Evolutionary conservation across 2,113 vertebrate species (phyloP).

Genomic region (Micronycteris hirsuta): DNA sequence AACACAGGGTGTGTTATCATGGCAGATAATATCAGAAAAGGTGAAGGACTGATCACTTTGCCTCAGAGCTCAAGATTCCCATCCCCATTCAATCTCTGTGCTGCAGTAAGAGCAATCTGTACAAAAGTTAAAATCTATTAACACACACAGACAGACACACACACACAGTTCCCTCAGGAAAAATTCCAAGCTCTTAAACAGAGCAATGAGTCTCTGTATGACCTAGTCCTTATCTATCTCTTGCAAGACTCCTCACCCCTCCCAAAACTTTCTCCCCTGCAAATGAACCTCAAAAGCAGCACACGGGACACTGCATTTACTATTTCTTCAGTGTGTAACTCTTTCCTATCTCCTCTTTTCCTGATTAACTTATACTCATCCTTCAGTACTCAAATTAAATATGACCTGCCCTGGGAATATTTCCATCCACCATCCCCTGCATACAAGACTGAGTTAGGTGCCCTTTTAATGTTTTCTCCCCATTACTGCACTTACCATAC

Average conservation of each 20-base stretch:
- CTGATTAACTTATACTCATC: background rate
- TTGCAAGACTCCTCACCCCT: background rate
- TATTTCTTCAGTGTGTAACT: background rate
- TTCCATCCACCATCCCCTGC: background rate
- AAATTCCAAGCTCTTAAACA: background rate
- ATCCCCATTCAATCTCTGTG: background rate
- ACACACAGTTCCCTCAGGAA: slow-evolving; percentile 42
- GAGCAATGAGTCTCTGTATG: background rate
- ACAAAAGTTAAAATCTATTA: background rate
- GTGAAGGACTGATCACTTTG: background rate
- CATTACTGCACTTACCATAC: slow-evolving; percentile 28
- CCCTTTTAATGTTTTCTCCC: slow-evolving; percentile 41
- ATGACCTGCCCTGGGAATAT: slow-evolving; percentile 1
- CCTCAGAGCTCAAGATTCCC: background rate
- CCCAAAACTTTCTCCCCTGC: background rate
- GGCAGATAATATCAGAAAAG: background rate
- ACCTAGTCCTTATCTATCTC: background rate
- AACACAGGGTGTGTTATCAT: background rate
- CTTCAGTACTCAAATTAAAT: background rate
- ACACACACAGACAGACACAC: background rate
- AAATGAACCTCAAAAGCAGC: slow-evolving; percentile 22
- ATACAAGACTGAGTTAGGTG: background rate
- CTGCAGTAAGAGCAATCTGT: background rate
- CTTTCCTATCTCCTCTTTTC: background rate
- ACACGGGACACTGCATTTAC: background rate